A percentile compares a stretch with the other conserved stretches of the same genome.
These are phyloP conservation scores for Spialia ferax DNA, from an alignment of 2,888 invertebrate species.

Conservation along the genomic window DNA sequence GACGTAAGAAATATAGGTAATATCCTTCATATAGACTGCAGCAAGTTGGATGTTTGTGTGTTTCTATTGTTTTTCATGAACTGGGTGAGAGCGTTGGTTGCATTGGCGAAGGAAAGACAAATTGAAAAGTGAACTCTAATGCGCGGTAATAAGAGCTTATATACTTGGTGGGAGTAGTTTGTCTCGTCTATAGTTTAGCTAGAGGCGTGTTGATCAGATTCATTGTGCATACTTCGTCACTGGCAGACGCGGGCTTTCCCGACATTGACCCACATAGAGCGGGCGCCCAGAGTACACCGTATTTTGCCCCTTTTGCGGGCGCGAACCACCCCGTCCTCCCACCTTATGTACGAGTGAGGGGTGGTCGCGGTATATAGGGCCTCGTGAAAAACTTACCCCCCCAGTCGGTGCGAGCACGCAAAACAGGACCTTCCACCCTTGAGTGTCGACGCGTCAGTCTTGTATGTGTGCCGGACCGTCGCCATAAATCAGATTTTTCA, in stretches of 20 bases:
- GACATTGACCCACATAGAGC: slow-evolving; percentile 87
- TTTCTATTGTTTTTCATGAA: background rate
- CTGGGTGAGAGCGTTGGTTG: background rate
- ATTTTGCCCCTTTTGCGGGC: slow-evolving; percentile 87
- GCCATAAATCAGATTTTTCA: slow-evolving; percentile 37
- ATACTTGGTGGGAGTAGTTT: slow-evolving; percentile 55
- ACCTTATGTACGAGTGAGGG: slow-evolving; percentile 85
- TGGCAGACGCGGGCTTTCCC: slow-evolving; percentile 87
- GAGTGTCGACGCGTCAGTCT: slow-evolving; percentile 73
- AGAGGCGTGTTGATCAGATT: slow-evolving; percentile 85
- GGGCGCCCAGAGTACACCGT: slow-evolving; percentile 86
- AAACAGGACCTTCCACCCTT: slow-evolving; percentile 83
- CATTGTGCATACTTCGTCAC: slow-evolving; percentile 86
- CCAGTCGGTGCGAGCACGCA: slow-evolving; percentile 81
- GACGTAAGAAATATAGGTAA: no score
- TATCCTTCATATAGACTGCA: no score
- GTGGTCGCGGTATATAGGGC: slow-evolving; percentile 87
- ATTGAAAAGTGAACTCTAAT: slow-evolving; percentile 60
- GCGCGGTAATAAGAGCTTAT: slow-evolving; percentile 56
- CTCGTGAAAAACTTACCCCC: slow-evolving; percentile 87
- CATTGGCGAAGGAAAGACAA: background rate
- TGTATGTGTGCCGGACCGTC: slow-evolving; percentile 67
- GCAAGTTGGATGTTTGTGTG: background rate
- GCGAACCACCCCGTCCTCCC: slow-evolving; percentile 84
- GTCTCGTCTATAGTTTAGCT: slow-evolving; percentile 76